Conservation (phyloP, 1,140 invertebrate species). For the Ylistrum balloti region DNA sequence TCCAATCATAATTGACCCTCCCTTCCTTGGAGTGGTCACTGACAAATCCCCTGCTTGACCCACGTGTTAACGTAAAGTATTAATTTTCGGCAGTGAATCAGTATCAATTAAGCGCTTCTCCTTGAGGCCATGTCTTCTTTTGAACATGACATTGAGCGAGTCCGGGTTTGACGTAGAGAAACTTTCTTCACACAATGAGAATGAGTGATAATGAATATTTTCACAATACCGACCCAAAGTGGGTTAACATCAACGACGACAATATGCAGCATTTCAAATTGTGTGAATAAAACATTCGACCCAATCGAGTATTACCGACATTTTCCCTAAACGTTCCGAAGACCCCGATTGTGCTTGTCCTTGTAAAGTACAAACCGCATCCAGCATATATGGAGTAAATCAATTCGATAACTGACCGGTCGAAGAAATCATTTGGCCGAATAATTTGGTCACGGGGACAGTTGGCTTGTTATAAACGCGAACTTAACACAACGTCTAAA, state of each 20-base stretch:
- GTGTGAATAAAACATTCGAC: not conserved
- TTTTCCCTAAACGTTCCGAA: not conserved
- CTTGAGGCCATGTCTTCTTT: not conserved
- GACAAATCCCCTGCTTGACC: not conserved
- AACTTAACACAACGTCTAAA: not conserved
- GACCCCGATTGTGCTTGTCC: not conserved
- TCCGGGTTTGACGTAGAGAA: not conserved
- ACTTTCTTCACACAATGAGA: not conserved
- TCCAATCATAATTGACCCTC: not conserved
- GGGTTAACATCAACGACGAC: not conserved
- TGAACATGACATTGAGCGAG: not conserved
- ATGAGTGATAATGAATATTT: constrained; percentile 2
- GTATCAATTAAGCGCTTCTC: constrained; percentile 15
- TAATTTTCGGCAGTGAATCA: constrained; percentile 12
- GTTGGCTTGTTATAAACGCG: not conserved
- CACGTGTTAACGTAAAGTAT: constrained; percentile 27
- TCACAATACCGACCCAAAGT: not conserved
- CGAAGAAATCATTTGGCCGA: not conserved
- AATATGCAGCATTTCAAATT: not conserved
- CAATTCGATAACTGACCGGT: not conserved
- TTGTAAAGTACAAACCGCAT: constrained; percentile 23
- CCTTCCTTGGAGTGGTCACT: not conserved
- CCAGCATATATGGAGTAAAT: not conserved
- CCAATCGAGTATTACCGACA: not conserved
- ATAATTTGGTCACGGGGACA: not conserved